Evolutionary conservation across 2,888 invertebrate genomes (phyloP).

Genomic region (Ennomos quercinarius): DNA sequence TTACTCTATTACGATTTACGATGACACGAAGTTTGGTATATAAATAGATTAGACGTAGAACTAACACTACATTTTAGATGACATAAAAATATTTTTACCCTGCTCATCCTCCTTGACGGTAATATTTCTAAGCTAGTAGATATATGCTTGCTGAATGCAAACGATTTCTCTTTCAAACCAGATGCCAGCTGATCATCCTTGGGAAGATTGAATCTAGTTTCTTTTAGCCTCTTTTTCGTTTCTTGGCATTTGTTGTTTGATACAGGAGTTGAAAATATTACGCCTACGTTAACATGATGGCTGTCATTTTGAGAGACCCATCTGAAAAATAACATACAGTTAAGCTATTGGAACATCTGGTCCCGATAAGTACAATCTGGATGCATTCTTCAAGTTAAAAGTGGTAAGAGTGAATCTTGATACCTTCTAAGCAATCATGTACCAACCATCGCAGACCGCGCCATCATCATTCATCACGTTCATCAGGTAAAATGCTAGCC

Average conservation of each 20-base stretch:
- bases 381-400: too few species aligned
- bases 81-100: conserved; percentile 51
- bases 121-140: conserved; percentile 83
- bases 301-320: conserved; percentile 87
- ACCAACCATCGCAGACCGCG: too few species aligned
- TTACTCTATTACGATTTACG: too few species aligned
- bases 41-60: too few species aligned
- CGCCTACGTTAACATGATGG: conserved; percentile 86
- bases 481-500: too few species aligned
- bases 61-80: too few species aligned
- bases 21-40: too few species aligned
- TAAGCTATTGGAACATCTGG: too few species aligned
- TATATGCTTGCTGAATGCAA: conserved; percentile 75
- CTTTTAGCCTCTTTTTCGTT: conserved; percentile 77
- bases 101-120: conserved; percentile 77
- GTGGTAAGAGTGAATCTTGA: too few species aligned
- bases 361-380: too few species aligned
- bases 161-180: conserved; percentile 71
- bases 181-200: conserved; percentile 72
- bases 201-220: conserved; percentile 87
- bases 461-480: too few species aligned
- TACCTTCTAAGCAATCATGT: too few species aligned
- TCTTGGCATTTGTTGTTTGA: conserved; percentile 68
- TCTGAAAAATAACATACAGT: conserved; percentile 52
- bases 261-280: conserved; percentile 94